Conservation (phyloP, 2,888 invertebrate genomes). For the Eupithecia subfuscata region DNA sequence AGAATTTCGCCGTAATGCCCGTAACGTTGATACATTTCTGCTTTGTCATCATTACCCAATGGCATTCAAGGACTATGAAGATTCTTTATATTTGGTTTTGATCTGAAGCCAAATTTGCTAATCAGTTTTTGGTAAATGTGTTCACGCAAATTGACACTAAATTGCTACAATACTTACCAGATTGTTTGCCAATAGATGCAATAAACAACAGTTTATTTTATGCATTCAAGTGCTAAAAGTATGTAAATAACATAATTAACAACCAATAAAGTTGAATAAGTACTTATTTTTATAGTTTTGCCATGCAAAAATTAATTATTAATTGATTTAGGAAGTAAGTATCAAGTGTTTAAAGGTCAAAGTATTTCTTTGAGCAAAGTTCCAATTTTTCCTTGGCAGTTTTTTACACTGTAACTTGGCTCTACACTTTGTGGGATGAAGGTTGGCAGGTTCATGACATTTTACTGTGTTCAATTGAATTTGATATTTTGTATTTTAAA, state of each 20-base stretch:
- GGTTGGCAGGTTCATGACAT: constrained; percentile 6
- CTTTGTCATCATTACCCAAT: constrained; percentile 66
- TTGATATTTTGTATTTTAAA: not conserved
- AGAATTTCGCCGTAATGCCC: not conserved
- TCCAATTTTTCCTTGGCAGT: not conserved
- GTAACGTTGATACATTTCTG: constrained; percentile 45
- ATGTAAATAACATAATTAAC: not conserved
- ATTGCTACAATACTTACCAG: not conserved
- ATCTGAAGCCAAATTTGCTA: constrained; percentile 63
- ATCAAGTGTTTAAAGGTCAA: not conserved
- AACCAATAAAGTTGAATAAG: not conserved
- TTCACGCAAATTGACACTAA: constrained; percentile 13
- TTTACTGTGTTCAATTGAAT: not conserved
- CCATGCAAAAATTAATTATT: not conserved
- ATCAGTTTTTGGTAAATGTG: constrained; percentile 24
- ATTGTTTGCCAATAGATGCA: not conserved
- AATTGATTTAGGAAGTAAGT: not conserved
- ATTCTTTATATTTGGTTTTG: constrained; percentile 58
- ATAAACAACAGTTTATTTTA: not conserved
- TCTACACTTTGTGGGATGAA: not conserved
- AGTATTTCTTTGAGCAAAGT: not conserved
- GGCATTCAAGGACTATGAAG: constrained; percentile 69
- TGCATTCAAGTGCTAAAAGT: not conserved
- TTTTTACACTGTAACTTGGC: not conserved
- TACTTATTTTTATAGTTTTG: not conserved